These are phyloP conservation scores for Coreius guichenoti DNA, from an alignment of 2,797 vertebrate genomes.

Conservation along the genomic window DNA sequence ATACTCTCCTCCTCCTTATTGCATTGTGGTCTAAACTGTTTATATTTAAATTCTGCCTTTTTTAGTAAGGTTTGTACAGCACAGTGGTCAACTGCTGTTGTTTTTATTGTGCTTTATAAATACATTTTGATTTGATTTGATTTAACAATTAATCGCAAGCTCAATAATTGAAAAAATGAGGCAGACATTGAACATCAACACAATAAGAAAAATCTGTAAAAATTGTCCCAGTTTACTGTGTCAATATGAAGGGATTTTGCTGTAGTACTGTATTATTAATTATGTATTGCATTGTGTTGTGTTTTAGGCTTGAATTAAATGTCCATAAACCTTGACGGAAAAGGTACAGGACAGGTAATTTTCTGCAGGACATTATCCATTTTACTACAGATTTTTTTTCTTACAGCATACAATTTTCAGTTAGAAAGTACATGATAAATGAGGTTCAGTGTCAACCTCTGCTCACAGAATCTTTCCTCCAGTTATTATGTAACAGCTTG, in stretches of 20 bases:
- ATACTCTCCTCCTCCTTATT: no score
- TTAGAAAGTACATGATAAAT: conserved; percentile 15
- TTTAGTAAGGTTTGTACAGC: no score
- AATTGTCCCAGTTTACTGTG: no score
- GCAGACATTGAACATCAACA: neutral
- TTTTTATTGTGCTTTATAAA: no score
- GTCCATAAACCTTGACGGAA: neutral
- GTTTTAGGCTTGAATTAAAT: neutral
- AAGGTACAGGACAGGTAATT: neutral
- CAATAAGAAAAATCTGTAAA: neutral
- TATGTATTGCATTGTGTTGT: neutral
- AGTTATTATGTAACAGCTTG: neutral
- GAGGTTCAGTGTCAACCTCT: conserved; percentile 5
- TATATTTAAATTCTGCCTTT: no score
- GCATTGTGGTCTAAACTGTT: no score
- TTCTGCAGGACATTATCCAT: neutral
- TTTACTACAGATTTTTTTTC: neutral
- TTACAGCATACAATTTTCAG: neutral
- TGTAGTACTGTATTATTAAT: neutral
- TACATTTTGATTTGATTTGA: no score
- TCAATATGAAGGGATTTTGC: neutral
- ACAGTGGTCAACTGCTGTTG: no score
- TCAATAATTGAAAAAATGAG: neutral
- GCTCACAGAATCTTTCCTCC: neutral
- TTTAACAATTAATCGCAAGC: neutral